A percentile compares a stretch with the other conserved stretches of the same genome.
These are phyloP conservation scores for Zosterops lateralis DNA, from an alignment of 2,113 vertebrate species.

Conservation along the genomic window DNA sequence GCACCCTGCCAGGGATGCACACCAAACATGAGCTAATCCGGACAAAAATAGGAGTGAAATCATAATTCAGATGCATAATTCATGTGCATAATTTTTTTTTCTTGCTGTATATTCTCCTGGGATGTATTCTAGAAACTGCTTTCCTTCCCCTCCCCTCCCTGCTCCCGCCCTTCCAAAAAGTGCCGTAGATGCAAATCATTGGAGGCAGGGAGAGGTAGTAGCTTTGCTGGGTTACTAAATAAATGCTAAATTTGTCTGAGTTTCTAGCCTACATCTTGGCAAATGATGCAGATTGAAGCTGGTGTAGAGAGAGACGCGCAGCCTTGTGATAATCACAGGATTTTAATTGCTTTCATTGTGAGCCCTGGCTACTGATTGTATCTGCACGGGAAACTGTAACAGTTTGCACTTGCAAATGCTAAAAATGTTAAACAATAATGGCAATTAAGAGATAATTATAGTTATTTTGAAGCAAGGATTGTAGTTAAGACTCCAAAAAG, in stretches of 20 bases:
- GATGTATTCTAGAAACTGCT: conserved; percentile 63
- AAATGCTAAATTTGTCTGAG: conserved; percentile 40
- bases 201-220: conserved; percentile 30
- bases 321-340: conserved; percentile 19
- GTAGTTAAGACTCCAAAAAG: conserved; percentile 11
- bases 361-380: conserved; percentile 19
- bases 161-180: conserved; percentile 32
- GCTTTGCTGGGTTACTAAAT: conserved; percentile 40
- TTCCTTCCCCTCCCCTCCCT: background rate
- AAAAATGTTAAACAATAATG: conserved; percentile 61
- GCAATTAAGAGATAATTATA: conserved; percentile 61
- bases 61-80: conserved; percentile 66
- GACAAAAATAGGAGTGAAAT: conserved; percentile 70
- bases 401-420: conserved; percentile 40
- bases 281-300: conserved; percentile 21
- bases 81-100: conserved; percentile 66
- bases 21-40: conserved; percentile 67
- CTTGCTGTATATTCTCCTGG: conserved; percentile 29
- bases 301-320: background rate
- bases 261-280: conserved; percentile 48
- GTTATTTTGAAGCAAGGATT: conserved; percentile 40
- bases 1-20: conserved; percentile 48
- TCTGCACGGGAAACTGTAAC: conserved; percentile 2
- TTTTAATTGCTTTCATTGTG: conserved; percentile 47
- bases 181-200: conserved; percentile 19